Evolutionary conservation across 2,888 invertebrate species (phyloP), one percentile per base, ranked within the genome.

Genomic region (Pachymerium ferrugineum): DNA sequence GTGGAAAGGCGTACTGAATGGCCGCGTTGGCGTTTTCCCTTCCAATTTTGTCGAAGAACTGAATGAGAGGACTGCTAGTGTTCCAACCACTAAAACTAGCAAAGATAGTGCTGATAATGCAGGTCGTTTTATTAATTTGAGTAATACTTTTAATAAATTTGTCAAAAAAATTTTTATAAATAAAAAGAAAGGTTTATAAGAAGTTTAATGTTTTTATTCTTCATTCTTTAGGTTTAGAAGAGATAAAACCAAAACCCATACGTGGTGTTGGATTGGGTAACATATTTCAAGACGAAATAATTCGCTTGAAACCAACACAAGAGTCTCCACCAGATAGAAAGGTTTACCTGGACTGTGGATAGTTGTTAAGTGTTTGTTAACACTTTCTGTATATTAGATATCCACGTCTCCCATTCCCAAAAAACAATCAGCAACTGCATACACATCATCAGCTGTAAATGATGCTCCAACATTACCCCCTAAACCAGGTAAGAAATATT

Each of bases 21-120:
- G 91, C 62, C 89, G 88, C 80, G 87, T 90, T 76, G 97, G 97
- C 29, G 94, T 97, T 76, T 97, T 97, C 83, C 97, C 97, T 3
- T 97, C 96, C 6, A 97, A 97, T 86, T 97, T 97, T 85, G 97
- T 97, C 38, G 88, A 89, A 79, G 81, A 83, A 75, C 25, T 79
- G 77, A 33, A 77, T 77, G 14, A 29, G 76, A 67, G 70, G 30
- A 70, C 33, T 33, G 33, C 33, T 8, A 33, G 33, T 33, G 33
- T 33, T 33, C 33, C 33, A 8, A 5, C 33, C 5, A 8, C 6
- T 33, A 33, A 33, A 33, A 33, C 33, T 12, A 33, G 12, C 33
- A 33, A 33, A 12, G 33, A 33, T 33, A 12, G 33, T 33, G 12
- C n/a, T n/a, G n/a, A n/a, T n/a, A n/a, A n/a, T n/a, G n/a, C n/a